Evolutionary conservation across 1,140 invertebrate genomes (phyloP).

Genomic region (Saxidomus purpurata): DNA sequence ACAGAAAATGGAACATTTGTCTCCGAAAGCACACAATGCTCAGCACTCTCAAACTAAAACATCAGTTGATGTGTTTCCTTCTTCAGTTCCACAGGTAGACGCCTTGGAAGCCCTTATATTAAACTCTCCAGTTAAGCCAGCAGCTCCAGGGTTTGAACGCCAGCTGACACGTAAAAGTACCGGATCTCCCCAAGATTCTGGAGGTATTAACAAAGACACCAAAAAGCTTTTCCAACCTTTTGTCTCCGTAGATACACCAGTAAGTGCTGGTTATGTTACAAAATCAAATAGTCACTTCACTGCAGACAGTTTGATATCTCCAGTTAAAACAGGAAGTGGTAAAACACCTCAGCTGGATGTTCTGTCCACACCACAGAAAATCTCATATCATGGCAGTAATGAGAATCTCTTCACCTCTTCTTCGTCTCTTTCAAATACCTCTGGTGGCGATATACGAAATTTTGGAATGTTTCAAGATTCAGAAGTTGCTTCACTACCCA

Average conservation of each 20-base stretch:
- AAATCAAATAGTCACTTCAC: not conserved
- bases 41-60: not conserved
- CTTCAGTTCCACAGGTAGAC: not conserved
- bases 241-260: conserved; percentile 4
- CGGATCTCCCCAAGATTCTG: not conserved
- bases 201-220: not conserved
- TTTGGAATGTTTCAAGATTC: conserved; percentile 32
- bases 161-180: not conserved
- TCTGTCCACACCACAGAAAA: conserved; percentile 57
- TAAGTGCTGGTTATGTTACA: not conserved
- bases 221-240: conserved; percentile 65
- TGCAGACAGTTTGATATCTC: conserved; percentile 43
- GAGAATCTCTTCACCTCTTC: conserved; percentile 54
- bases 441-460: not conserved
- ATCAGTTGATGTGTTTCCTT: not conserved
- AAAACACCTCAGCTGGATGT: conserved; percentile 7
- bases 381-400: conserved; percentile 23
- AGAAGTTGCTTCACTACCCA: not conserved
- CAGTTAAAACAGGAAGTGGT: conserved; percentile 8
- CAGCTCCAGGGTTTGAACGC: not conserved
- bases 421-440: not conserved
- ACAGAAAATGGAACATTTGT: conserved; percentile 24
- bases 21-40: not conserved
- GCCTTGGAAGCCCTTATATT: conserved; percentile 39
- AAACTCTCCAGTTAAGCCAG: conserved; percentile 6